These are phyloP conservation scores for Ceyx cyanopectus DNA, from an alignment of 2,113 vertebrate species.

Conservation along the genomic window DNA sequence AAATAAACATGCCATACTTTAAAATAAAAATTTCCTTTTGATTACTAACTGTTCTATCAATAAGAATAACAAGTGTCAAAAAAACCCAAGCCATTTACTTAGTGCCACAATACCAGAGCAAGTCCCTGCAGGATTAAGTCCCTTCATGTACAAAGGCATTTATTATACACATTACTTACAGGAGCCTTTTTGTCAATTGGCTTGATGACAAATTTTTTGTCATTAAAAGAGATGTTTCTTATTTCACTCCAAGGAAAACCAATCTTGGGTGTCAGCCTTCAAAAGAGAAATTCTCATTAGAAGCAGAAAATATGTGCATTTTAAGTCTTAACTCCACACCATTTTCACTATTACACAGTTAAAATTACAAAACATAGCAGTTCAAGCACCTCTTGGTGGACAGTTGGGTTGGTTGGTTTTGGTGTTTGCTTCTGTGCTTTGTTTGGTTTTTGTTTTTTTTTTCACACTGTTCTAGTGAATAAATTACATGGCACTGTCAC, in stretches of 20 bases:
- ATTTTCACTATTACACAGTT: neutral
- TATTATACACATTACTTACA: conserved; percentile 79
- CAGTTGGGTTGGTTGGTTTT: neutral
- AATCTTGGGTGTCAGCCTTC: conserved; percentile 96
- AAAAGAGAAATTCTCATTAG: conserved; percentile 36
- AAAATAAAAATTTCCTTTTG: neutral
- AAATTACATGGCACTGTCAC: neutral
- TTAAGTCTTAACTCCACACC: neutral
- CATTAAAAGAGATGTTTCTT: conserved; percentile 97
- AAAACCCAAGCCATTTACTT: neutral
- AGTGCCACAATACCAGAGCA: neutral
- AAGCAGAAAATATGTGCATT: neutral
- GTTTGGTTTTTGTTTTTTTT: neutral
- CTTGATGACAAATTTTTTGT: conserved; percentile 99
- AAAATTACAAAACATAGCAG: neutral
- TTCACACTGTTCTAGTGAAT: neutral
- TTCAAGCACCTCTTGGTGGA: neutral
- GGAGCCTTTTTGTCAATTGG: conserved; percentile 99
- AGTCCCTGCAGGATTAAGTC: neutral
- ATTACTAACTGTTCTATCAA: neutral
- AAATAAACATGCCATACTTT: neutral
- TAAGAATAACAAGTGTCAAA: neutral
- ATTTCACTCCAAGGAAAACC: conserved; percentile 99
- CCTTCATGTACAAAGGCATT: neutral
- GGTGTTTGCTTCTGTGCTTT: no score